These are phyloP conservation scores for Dexiosoma caninum DNA, from an alignment of 2,888 invertebrate genomes.

Conservation along the genomic window DNA sequence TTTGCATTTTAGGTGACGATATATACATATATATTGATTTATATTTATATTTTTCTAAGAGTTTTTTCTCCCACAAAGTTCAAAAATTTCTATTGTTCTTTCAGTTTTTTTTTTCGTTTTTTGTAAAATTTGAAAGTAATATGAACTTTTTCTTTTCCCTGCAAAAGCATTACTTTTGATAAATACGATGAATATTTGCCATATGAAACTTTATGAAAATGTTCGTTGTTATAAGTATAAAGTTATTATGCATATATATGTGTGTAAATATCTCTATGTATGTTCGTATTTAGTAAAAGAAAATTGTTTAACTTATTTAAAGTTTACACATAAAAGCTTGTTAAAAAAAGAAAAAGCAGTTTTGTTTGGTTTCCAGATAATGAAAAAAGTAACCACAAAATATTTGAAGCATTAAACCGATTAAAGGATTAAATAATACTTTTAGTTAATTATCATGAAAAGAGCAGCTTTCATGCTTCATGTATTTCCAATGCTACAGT, in stretches of 20 bases:
- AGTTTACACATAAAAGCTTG: constrained; percentile 4
- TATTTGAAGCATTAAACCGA: neutral
- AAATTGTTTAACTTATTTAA: constrained; percentile 5
- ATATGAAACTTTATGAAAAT: neutral
- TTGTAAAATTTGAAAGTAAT: constrained; percentile 16
- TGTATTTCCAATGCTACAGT: no score
- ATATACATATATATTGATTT: neutral
- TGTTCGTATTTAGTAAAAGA: neutral
- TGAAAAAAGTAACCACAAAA: neutral
- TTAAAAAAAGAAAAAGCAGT: neutral
- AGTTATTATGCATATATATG: neutral
- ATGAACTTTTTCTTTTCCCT: neutral
- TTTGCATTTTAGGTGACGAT: no score
- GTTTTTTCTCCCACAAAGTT: neutral
- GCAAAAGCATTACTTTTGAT: constrained; percentile 11
- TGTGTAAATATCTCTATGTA: neutral
- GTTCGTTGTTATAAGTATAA: neutral
- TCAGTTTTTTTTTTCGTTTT: constrained; percentile 4
- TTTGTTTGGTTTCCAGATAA: neutral
- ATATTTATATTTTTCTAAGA: neutral
- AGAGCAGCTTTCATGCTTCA: neutral
- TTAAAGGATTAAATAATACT: neutral
- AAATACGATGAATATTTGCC: neutral
- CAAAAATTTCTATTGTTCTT: constrained; percentile 28
- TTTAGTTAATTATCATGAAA: neutral